Evolutionary conservation across 2,797 vertebrate genomes (phyloP).

Genomic region (Anomalospiza imberbis): DNA sequence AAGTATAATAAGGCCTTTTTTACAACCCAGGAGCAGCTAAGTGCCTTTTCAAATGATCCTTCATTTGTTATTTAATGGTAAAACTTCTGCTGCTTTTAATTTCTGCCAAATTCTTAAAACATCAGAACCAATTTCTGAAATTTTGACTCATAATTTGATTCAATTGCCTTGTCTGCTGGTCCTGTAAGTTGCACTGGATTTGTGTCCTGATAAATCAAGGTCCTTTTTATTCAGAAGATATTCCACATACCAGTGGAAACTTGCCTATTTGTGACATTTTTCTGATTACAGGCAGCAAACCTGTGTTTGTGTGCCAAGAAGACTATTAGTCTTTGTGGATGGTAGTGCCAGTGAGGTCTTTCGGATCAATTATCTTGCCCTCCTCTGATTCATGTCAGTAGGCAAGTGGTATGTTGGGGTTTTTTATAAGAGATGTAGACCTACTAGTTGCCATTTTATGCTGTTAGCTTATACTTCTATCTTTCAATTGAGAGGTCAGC

Average conservation of each 20-base stretch:
- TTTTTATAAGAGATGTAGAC: background rate
- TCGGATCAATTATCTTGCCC: background rate
- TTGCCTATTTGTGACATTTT: background rate
- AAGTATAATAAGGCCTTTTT: background rate
- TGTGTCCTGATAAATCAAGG: background rate
- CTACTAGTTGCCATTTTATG: background rate
- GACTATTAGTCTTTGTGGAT: background rate
- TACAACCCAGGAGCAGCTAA: background rate
- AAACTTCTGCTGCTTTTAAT: background rate
- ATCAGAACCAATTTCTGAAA: background rate
- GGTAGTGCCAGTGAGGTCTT: background rate
- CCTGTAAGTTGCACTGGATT: background rate
- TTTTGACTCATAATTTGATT: background rate
- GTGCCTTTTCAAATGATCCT: slow-evolving; percentile 3
- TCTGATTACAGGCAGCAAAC: background rate
- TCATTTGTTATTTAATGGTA: background rate
- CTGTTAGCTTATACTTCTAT: slow-evolving; percentile 32
- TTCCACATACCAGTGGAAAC: background rate
- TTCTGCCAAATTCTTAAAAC: background rate
- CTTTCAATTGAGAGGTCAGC: slow-evolving; percentile 30
- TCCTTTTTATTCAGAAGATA: background rate
- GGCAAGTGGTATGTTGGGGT: background rate
- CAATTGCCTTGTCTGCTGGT: background rate
- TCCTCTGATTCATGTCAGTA: background rate
- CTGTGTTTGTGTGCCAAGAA: background rate